Base-by-base conservation (phyloP, 2,797 vertebrate genomes). In the Myiotriccus ornatus region DNA sequence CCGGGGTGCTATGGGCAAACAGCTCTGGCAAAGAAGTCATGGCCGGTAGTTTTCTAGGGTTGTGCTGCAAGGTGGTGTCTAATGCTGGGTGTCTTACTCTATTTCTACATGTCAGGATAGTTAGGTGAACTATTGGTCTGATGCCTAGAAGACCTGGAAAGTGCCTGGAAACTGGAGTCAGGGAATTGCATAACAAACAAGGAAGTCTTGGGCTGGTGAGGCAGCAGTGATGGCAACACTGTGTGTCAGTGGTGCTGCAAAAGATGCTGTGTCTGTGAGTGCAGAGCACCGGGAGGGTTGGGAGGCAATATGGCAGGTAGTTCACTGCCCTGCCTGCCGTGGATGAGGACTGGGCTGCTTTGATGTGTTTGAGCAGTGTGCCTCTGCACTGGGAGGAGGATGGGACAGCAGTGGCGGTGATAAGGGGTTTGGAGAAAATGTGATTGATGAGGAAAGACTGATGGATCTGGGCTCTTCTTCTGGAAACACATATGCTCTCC, bases 401-500 rank as follows among this genome's bases (percentile, higher is more conserved):
- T 32, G 28, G 53, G 47, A 88, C 32, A 59, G 46, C 73, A 37
- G 76, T 43, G 30, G 59, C 0, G 0, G 46, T 10, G 43, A 81
- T 63, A 81, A 81, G 43, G 39, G 50, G 39, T n/a, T 82, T 67
- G 21, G n/a, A 83, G 62, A 78, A 87, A 88, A 93, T 8, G 8
- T 32, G 73, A 88, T 28, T 22, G 55, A 71, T 32, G 43, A 81
- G 71, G 71, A 89, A 92, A 80, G 50, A 62, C 55, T 85, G 75
- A 70, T 30, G 57, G 55, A 69, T 62, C 53, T 84, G 75, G 23
- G 65, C 59, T 70, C 59, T 76, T 75, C 71, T 92, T 93, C 79
- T 95, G 76, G 92, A 85, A 89, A 76, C 41, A 62, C 43, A 59
- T 46, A 34, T 4, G 32, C 56, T 94, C 43, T 86, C 79, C 46